These are phyloP conservation scores for Thalassophryne amazonica DNA, from an alignment of 2,797 vertebrate species.

Conservation along the genomic window DNA sequence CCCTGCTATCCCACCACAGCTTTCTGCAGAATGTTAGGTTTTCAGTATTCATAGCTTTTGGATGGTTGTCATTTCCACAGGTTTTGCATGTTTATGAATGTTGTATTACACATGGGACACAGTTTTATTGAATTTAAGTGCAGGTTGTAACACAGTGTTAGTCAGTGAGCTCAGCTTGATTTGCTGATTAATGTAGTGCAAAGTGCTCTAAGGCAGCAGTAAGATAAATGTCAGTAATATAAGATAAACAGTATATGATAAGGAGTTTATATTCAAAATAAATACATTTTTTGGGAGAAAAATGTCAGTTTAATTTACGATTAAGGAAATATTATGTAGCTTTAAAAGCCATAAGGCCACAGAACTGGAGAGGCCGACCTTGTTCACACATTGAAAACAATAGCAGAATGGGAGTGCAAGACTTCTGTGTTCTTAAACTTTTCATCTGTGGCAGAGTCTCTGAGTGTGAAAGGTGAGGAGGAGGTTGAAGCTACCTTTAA, in stretches of 20 bases:
- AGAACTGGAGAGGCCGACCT: no score
- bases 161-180: no score
- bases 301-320: no score
- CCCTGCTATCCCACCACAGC: constrained; percentile 25
- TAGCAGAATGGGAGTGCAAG: not conserved
- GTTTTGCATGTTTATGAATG: constrained; percentile 64
- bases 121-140: not conserved
- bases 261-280: no score
- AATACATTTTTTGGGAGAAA: no score
- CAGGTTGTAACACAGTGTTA: not conserved
- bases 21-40: constrained; percentile 36
- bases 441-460: not conserved
- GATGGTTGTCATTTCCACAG: constrained; percentile 58
- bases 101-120: constrained; percentile 27
- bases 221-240: no score
- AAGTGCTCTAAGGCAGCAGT: no score
- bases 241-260: no score
- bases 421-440: constrained; percentile 10
- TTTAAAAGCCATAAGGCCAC: no score
- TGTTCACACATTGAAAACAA: no score
- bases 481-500: constrained; percentile 60
- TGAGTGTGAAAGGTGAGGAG: constrained; percentile 60
- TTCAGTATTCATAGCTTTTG: constrained; percentile 75
- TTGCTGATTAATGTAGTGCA: no score
- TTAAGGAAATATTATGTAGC: no score